A percentile compares a stretch with the other conserved stretches of the same genome.
These are phyloP conservation scores for Leucoma salicis DNA, from an alignment of 2,888 invertebrate species.

Conservation along the genomic window DNA sequence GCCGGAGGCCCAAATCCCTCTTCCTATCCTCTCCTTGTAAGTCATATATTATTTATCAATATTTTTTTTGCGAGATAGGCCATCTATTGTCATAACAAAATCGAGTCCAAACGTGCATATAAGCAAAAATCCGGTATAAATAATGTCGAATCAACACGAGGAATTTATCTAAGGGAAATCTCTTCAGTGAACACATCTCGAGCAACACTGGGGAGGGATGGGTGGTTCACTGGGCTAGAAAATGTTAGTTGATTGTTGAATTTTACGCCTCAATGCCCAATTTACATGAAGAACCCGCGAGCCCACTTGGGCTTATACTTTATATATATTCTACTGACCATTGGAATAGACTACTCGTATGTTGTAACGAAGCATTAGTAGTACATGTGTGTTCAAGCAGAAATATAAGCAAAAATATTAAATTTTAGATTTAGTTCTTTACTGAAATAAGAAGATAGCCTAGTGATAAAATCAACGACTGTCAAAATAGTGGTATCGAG, in stretches of 20 bases:
- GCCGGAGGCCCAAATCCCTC: no score
- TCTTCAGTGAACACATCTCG: slow-evolving; percentile 65
- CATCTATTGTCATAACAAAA: slow-evolving; percentile 12
- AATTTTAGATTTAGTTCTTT: no score
- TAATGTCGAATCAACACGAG: slow-evolving; percentile 72
- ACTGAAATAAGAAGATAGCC: no score
- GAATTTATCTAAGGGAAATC: slow-evolving; percentile 72
- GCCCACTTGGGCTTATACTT: slow-evolving; percentile 54
- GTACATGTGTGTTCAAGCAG: no score
- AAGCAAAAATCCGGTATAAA: slow-evolving; percentile 64
- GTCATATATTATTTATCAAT: no score
- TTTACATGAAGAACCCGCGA: slow-evolving; percentile 46
- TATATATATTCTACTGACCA: slow-evolving; percentile 42
- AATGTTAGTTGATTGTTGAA: slow-evolving; percentile 81
- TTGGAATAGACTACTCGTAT: slow-evolving; percentile 44
- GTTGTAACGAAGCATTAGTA: no score
- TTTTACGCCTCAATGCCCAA: slow-evolving; percentile 68
- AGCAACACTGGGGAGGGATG: slow-evolving; percentile 65
- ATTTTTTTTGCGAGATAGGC: no score
- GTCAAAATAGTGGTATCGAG: no score
- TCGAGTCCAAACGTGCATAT: slow-evolving; percentile 55
- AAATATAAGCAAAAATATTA: no score
- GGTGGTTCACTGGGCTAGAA: slow-evolving; percentile 73
- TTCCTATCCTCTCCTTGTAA: no score
- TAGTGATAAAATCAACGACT: no score